A percentile compares a stretch with the other conserved stretches of the same genome.
Evolutionary conservation across 2,888 invertebrate species (phyloP).

Genomic region (Incurvaria masculella): DNA sequence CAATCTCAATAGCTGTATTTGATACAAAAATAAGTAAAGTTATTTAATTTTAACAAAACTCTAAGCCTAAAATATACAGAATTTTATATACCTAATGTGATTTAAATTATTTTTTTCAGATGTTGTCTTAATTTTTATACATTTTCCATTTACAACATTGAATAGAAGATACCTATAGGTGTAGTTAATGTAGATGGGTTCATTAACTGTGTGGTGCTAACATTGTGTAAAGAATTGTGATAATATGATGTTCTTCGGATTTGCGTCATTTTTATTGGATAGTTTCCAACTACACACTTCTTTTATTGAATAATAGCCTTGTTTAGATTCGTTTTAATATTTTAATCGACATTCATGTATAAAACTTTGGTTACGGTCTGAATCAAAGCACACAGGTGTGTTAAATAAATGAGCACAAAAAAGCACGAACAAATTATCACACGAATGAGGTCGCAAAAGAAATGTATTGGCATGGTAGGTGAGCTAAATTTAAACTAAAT

Average conservation of each 20-base stretch:
- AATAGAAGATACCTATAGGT: constrained; percentile 38
- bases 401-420: background rate
- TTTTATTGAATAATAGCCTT: too few relatives aligned
- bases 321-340: too few relatives aligned
- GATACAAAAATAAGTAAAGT: constrained; percentile 48
- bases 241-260: constrained; percentile 51
- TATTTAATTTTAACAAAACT: constrained; percentile 49
- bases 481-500: background rate
- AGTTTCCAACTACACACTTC: too few relatives aligned
- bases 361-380: too few relatives aligned
- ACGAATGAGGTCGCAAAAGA: background rate
- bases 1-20: constrained; percentile 46
- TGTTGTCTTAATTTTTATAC: constrained; percentile 51
- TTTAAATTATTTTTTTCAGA: constrained; percentile 55
- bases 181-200: constrained; percentile 50
- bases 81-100: constrained; percentile 44
- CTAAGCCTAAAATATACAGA: constrained; percentile 40
- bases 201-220: constrained; percentile 55
- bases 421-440: background rate
- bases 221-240: constrained; percentile 55
- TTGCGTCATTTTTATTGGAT: constrained; percentile 36
- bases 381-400: background rate
- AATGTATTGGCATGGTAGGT: background rate
- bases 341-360: too few relatives aligned
- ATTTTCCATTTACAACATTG: constrained; percentile 50